Evolutionary conservation across 2,888 invertebrate genomes (phyloP), one percentile per base, ranked within the genome.

Genomic region (Epsilonema sp.): DNA sequence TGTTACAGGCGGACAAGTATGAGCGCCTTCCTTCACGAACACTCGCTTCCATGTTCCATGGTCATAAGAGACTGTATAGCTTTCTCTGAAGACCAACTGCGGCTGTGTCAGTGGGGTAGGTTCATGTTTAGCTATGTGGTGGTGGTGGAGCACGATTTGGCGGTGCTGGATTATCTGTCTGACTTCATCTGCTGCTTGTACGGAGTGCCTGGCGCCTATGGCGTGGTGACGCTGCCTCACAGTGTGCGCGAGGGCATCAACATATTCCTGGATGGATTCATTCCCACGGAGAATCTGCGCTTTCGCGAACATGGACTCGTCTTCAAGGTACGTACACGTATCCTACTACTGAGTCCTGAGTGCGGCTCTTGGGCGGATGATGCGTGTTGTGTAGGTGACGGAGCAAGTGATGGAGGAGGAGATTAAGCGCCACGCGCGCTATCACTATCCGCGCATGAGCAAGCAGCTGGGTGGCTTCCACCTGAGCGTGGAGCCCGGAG

Each of bases 191-290:
- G 97, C 70, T 87, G 89, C 65, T 71, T 97, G 47, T 97, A 99
- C 68, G 97, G 97, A 48, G 82, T 90, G 45, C 97, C 97, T 51
- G 92, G 92, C 59, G 92, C 89, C 58, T 97, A 97, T 67, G 97
- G 97, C 56, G 97, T 97, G 47, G 97, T 97, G 51, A 99, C 97
- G 67, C 87, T 94, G 86, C 97, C 97, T 45, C 94, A 90, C 74
- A 92, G 92, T 23, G 97, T 97, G 5, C 76, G 97, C 59, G 97
- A 97, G 83, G 97, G 92, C 75, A 97, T 97, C 63, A 97, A 97
- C 67, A 94, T 97, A 63, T 97, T 97, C 74, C 75, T 97, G 61
- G 97, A 97, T 68, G 97, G 97, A 43, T 97, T 92, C 71, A 90
- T 97, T 22, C 94, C 94, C 21, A 94, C 97, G 19, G 97, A 97